Base-by-base conservation (phyloP, 1,140 invertebrate species). In the Drosophila yakuba region DNA sequence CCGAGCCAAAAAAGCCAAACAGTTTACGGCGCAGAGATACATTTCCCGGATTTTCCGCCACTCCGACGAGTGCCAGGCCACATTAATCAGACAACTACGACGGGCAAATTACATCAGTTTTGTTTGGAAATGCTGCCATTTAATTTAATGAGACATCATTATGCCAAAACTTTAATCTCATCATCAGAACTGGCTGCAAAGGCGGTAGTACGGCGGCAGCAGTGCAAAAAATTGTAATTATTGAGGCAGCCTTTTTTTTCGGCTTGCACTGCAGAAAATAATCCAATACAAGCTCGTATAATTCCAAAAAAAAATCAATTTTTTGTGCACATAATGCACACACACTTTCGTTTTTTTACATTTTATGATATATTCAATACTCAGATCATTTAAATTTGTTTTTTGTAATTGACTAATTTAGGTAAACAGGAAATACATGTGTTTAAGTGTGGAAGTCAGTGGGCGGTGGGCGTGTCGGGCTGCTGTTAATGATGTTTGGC, bases 121-220 rank as follows among this genome's bases (percentile, higher is more conserved):
- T 52, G 45, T 67, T 67, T 20, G 28, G 15, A 77, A 78, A 58
- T 77, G 74, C 43, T 57, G 74, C 74, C 64, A 78, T 77, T 78
- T 78, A 77, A 58, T 77, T 78, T 68, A 78, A 78, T 78, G 74
- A 71, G 74, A 58, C 74, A 63, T 78, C 75, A 77, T 78, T 77
- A 78, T 78, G 74, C 64, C 74, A 63, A 71, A 71, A 78, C 75
- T 78, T 78, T 77, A 77, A 78, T 78, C 75, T 55, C 74, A 71
- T 71, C 51, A 54, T 28, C 47, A 63, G 32, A 38, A 35, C 39
- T 10, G 73, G 14, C 52, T 43, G 35, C 4, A 57, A 54, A 67
- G 39, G 52, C 20, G 51, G 51, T 52, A 43, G 14, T 14, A 14
- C 1, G 28, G 28, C 41, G 15, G 23, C 48, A 45, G 43, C 43